Evolutionary conservation across 2,113 vertebrate species (phyloP).

Genomic region (Pogonocichla stellata): DNA sequence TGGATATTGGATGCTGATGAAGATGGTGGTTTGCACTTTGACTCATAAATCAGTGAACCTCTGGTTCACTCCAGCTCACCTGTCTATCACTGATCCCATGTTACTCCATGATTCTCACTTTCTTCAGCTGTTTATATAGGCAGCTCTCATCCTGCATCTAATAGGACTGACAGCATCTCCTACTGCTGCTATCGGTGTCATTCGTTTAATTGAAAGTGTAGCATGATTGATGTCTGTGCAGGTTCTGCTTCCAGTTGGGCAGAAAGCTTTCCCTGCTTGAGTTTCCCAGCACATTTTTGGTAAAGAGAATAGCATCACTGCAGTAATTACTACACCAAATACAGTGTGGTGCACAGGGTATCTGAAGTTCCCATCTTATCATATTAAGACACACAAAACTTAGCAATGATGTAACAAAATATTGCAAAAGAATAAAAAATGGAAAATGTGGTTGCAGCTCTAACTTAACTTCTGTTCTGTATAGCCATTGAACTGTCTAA

Average conservation of each 20-base stretch:
- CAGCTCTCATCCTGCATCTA: conserved; percentile 26
- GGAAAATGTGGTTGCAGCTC: background rate
- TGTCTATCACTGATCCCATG: conserved; percentile 47
- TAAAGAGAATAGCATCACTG: background rate
- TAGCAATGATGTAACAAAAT: background rate
- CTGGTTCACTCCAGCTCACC: conserved; percentile 53
- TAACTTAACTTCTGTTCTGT: background rate
- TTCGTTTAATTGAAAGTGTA: conserved; percentile 66
- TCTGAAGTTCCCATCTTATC: background rate
- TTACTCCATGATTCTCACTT: conserved; percentile 40
- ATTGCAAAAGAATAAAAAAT: background rate
- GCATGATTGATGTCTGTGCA: conserved; percentile 58
- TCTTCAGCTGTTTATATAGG: conserved; percentile 47
- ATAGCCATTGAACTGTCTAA: background rate
- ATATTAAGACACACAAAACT: background rate
- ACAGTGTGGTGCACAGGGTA: background rate
- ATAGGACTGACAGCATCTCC: conserved; percentile 44
- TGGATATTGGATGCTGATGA: background rate
- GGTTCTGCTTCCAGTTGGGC: conserved; percentile 13
- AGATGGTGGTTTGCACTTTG: background rate
- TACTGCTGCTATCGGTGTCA: conserved; percentile 14
- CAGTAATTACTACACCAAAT: conserved; percentile 1
- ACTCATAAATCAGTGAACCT: background rate
- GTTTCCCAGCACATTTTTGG: conserved; percentile 34
- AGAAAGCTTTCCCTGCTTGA: conserved; percentile 17